Evolutionary conservation across 2,113 vertebrate species (phyloP).

Genomic region (Hepsetus odoe): DNA sequence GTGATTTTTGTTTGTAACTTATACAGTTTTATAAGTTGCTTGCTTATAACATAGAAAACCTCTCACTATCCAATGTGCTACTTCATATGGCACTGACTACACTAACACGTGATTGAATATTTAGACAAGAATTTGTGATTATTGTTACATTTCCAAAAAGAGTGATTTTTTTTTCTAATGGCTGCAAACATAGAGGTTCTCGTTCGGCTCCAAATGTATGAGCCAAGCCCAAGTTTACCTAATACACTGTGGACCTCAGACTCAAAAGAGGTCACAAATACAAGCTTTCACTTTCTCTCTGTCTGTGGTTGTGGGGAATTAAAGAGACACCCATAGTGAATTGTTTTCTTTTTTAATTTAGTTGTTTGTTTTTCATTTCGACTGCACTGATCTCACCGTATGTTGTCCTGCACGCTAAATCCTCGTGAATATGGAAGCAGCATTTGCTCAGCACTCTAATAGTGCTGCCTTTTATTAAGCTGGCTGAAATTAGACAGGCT

Average conservation of each 20-base stretch:
- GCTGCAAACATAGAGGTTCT: no score
- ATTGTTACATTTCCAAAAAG: no score
- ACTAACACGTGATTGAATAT: no score
- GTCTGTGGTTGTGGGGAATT: conserved; percentile 65
- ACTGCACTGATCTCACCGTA: conserved; percentile 60
- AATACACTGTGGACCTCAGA: conserved; percentile 13
- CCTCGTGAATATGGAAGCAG: conserved; percentile 60
- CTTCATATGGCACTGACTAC: no score
- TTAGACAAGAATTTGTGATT: no score
- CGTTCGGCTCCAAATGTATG: no score
- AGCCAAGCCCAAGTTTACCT: no score
- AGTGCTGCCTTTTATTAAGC: conserved; percentile 67
- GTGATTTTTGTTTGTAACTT: no score
- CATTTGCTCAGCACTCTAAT: conserved; percentile 62
- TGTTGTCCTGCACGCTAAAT: conserved; percentile 69
- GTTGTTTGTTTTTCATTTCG: conserved; percentile 36
- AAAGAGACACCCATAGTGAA: conserved; percentile 44
- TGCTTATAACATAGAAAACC: no score
- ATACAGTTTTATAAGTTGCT: no score
- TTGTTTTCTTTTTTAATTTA: conserved; percentile 65
- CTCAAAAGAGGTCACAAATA: neutral
- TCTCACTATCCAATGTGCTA: no score
- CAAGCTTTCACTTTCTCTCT: conserved; percentile 38
- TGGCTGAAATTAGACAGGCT: conserved; percentile 55
- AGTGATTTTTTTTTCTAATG: no score